phyloP scores from a whole-genome alignment of 2,797 vertebrate species.

The Spea hammondii region DNA sequence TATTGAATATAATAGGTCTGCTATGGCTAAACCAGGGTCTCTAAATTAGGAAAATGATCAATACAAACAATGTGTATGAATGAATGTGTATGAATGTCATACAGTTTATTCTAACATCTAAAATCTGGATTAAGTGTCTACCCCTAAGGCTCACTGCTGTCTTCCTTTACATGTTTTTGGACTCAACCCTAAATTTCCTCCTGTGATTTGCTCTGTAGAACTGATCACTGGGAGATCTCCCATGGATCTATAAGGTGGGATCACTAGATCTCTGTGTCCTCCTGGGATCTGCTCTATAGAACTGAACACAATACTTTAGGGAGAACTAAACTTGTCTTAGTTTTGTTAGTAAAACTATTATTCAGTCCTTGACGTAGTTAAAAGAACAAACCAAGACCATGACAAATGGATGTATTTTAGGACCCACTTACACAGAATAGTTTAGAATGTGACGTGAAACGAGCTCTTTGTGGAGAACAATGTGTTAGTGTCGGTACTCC shows the following conservation, averaged over 20 bases:
- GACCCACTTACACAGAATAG: neutral
- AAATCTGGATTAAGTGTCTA: too few species aligned
- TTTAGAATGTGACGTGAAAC: constrained; percentile 20
- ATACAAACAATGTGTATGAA: too few species aligned
- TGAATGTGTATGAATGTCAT: too few species aligned
- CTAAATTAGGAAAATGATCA: too few species aligned
- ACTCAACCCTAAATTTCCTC: neutral
- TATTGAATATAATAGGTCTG: too few species aligned
- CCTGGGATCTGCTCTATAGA: neutral
- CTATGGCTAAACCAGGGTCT: too few species aligned
- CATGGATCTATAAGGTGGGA: neutral
- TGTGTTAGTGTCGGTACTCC: constrained; percentile 10
- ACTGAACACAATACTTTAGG: neutral
- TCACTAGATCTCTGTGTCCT: neutral
- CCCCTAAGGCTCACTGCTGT: too few species aligned
- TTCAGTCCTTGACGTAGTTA: neutral
- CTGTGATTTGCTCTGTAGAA: neutral
- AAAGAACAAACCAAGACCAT: neutral
- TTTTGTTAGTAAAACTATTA: neutral
- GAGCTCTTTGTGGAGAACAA: constrained; percentile 14
- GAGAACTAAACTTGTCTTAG: neutral
- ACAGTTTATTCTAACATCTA: too few species aligned
- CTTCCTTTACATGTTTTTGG: too few species aligned
- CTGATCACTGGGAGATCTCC: neutral
- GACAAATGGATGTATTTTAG: constrained; percentile 22